phyloP scores from a whole-genome alignment of 1,140 invertebrate species.

The Kradibia gibbosae region DNA sequence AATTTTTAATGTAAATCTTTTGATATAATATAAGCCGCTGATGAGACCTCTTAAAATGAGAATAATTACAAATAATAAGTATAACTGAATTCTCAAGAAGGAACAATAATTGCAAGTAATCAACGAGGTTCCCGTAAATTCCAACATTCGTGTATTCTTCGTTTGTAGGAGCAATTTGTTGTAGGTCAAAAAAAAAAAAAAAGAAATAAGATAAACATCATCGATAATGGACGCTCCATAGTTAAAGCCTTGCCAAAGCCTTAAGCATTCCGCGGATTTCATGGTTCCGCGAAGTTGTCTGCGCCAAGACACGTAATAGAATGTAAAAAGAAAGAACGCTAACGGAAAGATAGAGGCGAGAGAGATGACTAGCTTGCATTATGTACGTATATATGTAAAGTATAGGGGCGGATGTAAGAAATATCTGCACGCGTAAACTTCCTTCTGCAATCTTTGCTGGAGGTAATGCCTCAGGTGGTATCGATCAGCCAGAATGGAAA shows the following conservation, averaged over 20 bases:
- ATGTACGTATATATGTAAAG: not conserved
- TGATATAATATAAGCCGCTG: too few relatives aligned
- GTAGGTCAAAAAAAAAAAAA: constrained; percentile 32
- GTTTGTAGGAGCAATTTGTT: constrained; percentile 38
- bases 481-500: constrained; percentile 57
- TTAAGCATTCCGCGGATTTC: constrained; percentile 50
- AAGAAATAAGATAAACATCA: constrained; percentile 42
- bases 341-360: too few relatives aligned
- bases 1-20: too few relatives aligned
- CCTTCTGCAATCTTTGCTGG: constrained; percentile 56
- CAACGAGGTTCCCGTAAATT: constrained; percentile 23
- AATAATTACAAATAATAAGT: constrained; percentile 7
- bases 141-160: constrained; percentile 25
- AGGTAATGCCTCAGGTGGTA: constrained; percentile 62
- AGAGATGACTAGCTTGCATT: not conserved
- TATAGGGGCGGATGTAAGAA: not conserved
- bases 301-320: not conserved
- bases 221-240: constrained; percentile 46
- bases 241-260: not conserved
- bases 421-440: constrained; percentile 50
- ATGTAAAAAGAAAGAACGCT: too few relatives aligned
- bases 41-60: not conserved
- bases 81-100: not conserved
- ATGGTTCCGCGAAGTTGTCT: constrained; percentile 56
- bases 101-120: not conserved